These are phyloP conservation scores for Mimas tiliae DNA, from an alignment of 2,888 invertebrate genomes.

Conservation along the genomic window DNA sequence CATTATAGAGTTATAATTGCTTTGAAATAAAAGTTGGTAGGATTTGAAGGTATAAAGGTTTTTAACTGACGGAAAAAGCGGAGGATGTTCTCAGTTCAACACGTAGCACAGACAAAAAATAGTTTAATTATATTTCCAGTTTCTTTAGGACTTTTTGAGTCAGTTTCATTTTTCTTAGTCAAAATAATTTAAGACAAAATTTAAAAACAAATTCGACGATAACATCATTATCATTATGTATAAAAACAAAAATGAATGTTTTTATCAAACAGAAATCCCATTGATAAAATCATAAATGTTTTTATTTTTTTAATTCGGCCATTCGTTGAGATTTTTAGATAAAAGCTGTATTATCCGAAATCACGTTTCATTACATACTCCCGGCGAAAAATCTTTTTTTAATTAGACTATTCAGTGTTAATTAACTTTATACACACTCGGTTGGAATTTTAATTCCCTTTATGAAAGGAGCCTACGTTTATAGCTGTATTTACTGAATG, in stretches of 20 bases:
- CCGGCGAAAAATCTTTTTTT: conserved; percentile 51
- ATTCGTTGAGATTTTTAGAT: conserved; percentile 30
- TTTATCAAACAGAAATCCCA: not conserved
- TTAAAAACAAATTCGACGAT: no score
- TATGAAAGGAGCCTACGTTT: conserved; percentile 29
- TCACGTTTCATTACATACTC: conserved; percentile 49
- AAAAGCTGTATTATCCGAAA: conserved; percentile 41
- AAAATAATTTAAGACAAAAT: no score
- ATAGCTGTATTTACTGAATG: conserved; percentile 21
- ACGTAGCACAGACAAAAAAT: no score
- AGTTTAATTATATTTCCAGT: no score
- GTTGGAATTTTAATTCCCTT: conserved; percentile 55
- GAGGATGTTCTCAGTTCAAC: no score
- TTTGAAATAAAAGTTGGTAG: conserved; percentile 1
- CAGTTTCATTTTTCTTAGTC: no score
- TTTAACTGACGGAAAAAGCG: no score
- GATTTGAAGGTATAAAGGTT: not conserved
- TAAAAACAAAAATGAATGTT: no score
- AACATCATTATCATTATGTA: no score
- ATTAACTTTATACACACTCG: conserved; percentile 59
- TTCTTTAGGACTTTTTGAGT: no score
- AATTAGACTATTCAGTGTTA: conserved; percentile 65
- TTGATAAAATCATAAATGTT: not conserved
- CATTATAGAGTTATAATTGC: not conserved
- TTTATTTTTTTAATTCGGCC: conserved; percentile 23